Conservation (phyloP, 2,113 vertebrate species). For the Cottus gobio region DNA sequence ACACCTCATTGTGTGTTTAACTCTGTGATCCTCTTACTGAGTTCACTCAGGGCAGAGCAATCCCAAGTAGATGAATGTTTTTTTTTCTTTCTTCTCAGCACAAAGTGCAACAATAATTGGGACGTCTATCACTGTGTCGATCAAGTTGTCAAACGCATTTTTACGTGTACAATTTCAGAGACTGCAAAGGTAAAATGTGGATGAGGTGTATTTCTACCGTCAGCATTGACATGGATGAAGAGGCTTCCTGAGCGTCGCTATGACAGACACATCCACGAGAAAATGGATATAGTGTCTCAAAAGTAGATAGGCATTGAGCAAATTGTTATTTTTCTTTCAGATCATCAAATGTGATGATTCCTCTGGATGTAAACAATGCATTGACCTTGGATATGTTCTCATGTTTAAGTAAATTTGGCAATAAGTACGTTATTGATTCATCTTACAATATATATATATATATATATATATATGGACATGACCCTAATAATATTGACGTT, state of each 20-base stretch:
- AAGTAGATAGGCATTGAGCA: background rate
- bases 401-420: background rate
- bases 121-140: conserved; percentile 1
- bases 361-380: background rate
- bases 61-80: conserved; percentile 38
- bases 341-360: background rate
- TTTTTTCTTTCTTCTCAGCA: background rate
- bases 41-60: conserved; percentile 37
- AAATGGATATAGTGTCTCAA: background rate
- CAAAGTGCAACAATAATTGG: background rate
- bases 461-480: background rate
- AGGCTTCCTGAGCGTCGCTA: background rate
- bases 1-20: conserved; percentile 76
- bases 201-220: conserved; percentile 12
- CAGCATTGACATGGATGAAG: conserved; percentile 13
- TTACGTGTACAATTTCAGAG: conserved; percentile 23
- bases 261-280: background rate
- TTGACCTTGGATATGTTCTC: background rate
- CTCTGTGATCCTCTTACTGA: conserved; percentile 72
- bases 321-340: conserved; percentile 21
- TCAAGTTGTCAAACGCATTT: conserved; percentile 18
- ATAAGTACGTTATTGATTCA: background rate
- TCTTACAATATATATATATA: background rate
- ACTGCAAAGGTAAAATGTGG: conserved; percentile 14
- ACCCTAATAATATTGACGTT: background rate